Base-by-base conservation (phyloP, 2,113 vertebrate species). In the Sander lucioperca region DNA sequence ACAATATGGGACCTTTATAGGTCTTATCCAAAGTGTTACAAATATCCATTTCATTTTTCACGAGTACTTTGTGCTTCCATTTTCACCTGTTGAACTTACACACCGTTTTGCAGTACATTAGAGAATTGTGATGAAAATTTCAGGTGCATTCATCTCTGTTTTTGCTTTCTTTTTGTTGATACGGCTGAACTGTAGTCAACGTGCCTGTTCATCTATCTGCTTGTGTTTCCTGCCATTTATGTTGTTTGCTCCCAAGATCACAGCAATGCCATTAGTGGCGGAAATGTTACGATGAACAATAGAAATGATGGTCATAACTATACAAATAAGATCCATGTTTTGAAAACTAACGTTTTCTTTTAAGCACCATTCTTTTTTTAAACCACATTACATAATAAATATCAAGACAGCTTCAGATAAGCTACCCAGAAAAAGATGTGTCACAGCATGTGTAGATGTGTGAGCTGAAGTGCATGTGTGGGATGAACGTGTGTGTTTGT, bases 211-310 rank as follows among this genome's bases (percentile, higher is more conserved):
- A 36, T 71, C 33, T 51, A 5, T 39, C 65, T 36, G 2, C 65
- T 69, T 1, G 6, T 27, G 43, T 51, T 85, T 71, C 50, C 43
- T 81, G 27, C 9, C 3, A 10, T 4, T 65, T 33, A 71, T 74
- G 21, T 11, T 36, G 25, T 74, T 78, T 70, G 5, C 21, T 39
- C 48, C 16, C 4, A 27, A 30, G 59, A 72, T 50, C 16, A 57
- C 39, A 71, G 43, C 30, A 59, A 73, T 79, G 62, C 21, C 43
- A 79, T 79, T 47, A 79, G 25, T 47, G 56, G 50, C 43, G n/a
- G 25, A 77, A 71, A 75, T 51, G 36, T 19, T 30, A 25, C 2
- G 1, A 53, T 1, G 2, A 66, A 54, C 3, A 6, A 48, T 67
- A 18, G 15, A 18, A 64, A 58, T 58, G 1, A 45, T n/a, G 19